Percentiles rank a stretch among this genome's conserved stretches.
Conservation (phyloP, 2,888 invertebrate genomes). For the Danaus chrysippus region DNA sequence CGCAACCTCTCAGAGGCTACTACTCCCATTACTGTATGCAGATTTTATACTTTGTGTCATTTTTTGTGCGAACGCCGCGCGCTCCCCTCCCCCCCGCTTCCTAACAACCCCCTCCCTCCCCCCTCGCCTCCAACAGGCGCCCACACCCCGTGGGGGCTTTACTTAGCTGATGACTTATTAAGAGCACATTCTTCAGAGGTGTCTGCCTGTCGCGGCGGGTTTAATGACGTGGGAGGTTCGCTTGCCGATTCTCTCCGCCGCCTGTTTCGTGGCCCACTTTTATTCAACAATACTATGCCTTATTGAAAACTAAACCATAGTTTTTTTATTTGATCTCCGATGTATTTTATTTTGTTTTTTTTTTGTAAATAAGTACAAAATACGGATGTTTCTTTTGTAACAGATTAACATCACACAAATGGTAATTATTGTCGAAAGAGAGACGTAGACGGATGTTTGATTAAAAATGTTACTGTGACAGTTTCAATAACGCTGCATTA, state of each 20-base stretch:
- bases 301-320: conserved; percentile 28
- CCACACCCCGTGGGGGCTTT: conserved; percentile 45
- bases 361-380: conserved; percentile 28
- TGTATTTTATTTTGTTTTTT: conserved; percentile 24
- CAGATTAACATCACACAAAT: conserved; percentile 30
- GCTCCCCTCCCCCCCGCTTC: conserved; percentile 30
- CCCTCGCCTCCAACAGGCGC: conserved; percentile 30
- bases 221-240: conserved; percentile 71
- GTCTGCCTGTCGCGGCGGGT: conserved; percentile 70
- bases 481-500: conserved; percentile 8
- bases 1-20: conserved; percentile 65
- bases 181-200: conserved; percentile 77
- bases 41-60: conserved; percentile 77
- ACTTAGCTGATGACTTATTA: conserved; percentile 80
- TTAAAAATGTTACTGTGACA: conserved; percentile 20
- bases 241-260: conserved; percentile 52
- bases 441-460: conserved; percentile 30
- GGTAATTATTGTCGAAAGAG: conserved; percentile 31
- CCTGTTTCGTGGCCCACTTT: conserved; percentile 59
- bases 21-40: conserved; percentile 71
- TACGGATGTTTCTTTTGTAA: conserved; percentile 28
- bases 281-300: conserved; percentile 31
- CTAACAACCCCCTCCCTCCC: conserved; percentile 31
- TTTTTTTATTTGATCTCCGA: conserved; percentile 27
- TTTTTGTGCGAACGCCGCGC: conserved; percentile 64